Evolutionary conservation across 2,113 vertebrate species (phyloP), one percentile per base, ranked within the genome.

Genomic region (Callionymus lyra): DNA sequence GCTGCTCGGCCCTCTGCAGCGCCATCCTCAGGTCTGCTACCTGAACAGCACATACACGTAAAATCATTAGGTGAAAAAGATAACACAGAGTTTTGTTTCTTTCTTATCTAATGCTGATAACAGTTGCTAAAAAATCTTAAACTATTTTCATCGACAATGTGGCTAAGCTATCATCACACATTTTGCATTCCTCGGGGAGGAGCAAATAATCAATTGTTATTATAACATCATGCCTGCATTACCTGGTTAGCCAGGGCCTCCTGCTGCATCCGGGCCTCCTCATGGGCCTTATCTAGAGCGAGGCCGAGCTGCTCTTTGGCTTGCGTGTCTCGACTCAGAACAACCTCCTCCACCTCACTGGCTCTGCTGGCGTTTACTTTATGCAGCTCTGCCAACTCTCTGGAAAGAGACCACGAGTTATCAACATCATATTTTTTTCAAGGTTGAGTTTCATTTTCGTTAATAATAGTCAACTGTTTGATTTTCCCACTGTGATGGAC

Each of bases 351-450:
- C 2, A 84, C 95, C 66, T 90, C 88, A 5, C 94, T 94, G 49
- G 87, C 91, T 79, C 91, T 93, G 27, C 88, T 89, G 56, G 90
- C 95, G 47, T 90, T 93, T 2, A 80, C 87, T 84, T 92, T 97
- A 53, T 98, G 94, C 50, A 97, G 84, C 63, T 94, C 93, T 44
- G 91, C 89, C 72, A 99, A 88, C 59, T 99, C 94, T 63, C 94
- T 97, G 56, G 17, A 35, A 45, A 49, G 35, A 65, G 12, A 59
- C 2, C 12, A 31, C 41, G 16, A 52, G 31, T 5, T 6, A 47
- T 27, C 18, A 33, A 56, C 17, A 57, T 14, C 34, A 42, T 10
- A 16, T 15, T 38, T n/a, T 15, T 53, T 27, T 27, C 21, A 27
- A 5, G 21, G 21, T 27, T n/a, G n/a, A n/a, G n/a, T n/a, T n/a